phyloP scores from a whole-genome alignment of 2,888 invertebrate species.

The Flexamia atlantica region DNA sequence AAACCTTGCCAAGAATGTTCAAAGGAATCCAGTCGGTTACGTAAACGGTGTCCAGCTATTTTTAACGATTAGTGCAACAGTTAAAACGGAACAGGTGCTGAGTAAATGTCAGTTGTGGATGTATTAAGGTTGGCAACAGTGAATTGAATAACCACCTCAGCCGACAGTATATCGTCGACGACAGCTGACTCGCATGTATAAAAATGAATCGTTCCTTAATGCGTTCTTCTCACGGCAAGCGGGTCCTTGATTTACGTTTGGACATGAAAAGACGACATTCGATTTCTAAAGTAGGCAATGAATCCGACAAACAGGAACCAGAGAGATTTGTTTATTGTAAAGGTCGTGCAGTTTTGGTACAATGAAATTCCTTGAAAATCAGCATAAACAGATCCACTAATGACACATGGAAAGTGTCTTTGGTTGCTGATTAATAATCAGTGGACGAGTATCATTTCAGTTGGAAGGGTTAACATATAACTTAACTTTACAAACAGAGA shows the following conservation, averaged over 20 bases:
- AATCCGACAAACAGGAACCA: not conserved
- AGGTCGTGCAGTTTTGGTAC: no score
- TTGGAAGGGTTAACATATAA: no score
- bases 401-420: no score
- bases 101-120: not conserved
- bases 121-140: slow-evolving; percentile 23
- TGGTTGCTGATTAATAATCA: no score
- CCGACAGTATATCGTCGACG: slow-evolving; percentile 9
- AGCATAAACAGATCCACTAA: no score
- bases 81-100: not conserved
- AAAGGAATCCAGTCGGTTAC: not conserved
- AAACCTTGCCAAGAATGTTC: not conserved
- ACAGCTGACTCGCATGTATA: slow-evolving; percentile 18
- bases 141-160: not conserved
- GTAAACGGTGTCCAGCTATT: not conserved
- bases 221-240: not conserved
- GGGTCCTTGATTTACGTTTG: not conserved
- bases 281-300: slow-evolving; percentile 17
- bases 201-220: slow-evolving; percentile 19
- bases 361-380: no score
- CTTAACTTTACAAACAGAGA: no score
- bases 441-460: no score
- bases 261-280: not conserved
- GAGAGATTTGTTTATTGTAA: not conserved
- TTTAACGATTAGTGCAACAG: slow-evolving; percentile 14